These are phyloP conservation scores for Lophochroa leadbeateri DNA, from an alignment of 2,113 vertebrate species.

Conservation along the genomic window DNA sequence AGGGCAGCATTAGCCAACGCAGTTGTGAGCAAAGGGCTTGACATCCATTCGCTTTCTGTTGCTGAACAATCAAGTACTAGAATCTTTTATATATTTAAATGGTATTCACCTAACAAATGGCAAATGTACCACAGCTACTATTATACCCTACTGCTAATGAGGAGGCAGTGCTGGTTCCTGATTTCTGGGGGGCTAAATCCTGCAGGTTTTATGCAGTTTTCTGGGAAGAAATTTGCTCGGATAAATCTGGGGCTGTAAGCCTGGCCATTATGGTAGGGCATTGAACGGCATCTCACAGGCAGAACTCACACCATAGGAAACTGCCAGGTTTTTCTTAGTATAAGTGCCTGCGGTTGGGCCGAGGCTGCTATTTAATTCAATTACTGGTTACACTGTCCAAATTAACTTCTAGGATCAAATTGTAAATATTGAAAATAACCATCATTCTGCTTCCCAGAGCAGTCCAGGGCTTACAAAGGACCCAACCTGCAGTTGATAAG, in stretches of 20 bases:
- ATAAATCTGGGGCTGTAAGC: neutral
- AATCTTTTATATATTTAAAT: neutral
- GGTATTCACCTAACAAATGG: neutral
- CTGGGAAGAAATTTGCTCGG: neutral
- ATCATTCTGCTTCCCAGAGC: neutral
- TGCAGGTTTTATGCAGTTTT: neutral
- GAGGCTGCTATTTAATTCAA: neutral
- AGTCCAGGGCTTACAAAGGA: neutral
- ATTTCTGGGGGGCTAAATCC: neutral
- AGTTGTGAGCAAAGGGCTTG: conserved; percentile 41
- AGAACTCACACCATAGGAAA: neutral
- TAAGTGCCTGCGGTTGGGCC: neutral
- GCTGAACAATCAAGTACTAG: neutral
- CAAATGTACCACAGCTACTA: neutral
- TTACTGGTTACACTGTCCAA: neutral
- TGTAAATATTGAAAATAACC: conserved; percentile 51
- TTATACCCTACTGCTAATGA: neutral
- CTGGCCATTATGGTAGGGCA: neutral
- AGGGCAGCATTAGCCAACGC: conserved; percentile 63
- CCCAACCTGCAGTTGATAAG: neutral
- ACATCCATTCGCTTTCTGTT: neutral
- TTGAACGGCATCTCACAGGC: neutral
- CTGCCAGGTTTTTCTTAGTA: neutral
- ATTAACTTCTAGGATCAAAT: conserved; percentile 9
- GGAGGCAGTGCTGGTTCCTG: neutral